These are phyloP conservation scores for Stenolophus ochropezus DNA, from an alignment of 2,888 invertebrate genomes.

Conservation along the genomic window DNA sequence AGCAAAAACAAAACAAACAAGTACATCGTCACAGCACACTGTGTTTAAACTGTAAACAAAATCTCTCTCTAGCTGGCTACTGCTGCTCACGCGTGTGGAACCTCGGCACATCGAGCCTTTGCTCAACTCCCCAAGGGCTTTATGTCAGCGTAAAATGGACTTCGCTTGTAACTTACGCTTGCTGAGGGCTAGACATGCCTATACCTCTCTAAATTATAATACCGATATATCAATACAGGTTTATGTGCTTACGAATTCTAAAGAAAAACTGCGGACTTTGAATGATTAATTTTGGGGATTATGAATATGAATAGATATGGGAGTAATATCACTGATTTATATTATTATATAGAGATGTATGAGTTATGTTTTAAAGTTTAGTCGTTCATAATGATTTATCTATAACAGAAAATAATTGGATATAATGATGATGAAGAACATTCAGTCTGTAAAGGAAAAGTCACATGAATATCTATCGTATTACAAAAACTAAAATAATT, in stretches of 20 bases:
- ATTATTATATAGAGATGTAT: neutral
- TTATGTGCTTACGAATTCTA: neutral
- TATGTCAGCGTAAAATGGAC: conserved; percentile 45
- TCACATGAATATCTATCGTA: too few species aligned
- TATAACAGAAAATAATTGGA: too few species aligned
- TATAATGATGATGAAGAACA: too few species aligned
- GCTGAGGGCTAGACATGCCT: neutral
- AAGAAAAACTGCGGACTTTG: neutral
- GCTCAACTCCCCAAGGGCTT: conserved; percentile 13
- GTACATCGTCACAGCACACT: neutral
- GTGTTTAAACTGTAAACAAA: conserved; percentile 37
- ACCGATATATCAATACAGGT: conserved; percentile 25
- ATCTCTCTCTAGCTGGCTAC: neutral
- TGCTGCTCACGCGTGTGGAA: neutral
- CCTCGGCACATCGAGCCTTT: neutral
- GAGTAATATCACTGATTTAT: too few species aligned
- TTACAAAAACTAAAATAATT: too few species aligned
- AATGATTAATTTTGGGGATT: conserved; percentile 1
- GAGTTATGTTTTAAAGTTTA: neutral
- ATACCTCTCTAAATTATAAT: conserved; percentile 29
- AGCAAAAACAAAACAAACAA: neutral
- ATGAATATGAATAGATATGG: neutral
- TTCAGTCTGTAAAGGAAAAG: too few species aligned
- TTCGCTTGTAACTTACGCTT: conserved; percentile 48
- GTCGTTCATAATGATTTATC: neutral